Evolutionary conservation across 2,888 invertebrate genomes (phyloP).

Genomic region (Apodemia duryi): DNA sequence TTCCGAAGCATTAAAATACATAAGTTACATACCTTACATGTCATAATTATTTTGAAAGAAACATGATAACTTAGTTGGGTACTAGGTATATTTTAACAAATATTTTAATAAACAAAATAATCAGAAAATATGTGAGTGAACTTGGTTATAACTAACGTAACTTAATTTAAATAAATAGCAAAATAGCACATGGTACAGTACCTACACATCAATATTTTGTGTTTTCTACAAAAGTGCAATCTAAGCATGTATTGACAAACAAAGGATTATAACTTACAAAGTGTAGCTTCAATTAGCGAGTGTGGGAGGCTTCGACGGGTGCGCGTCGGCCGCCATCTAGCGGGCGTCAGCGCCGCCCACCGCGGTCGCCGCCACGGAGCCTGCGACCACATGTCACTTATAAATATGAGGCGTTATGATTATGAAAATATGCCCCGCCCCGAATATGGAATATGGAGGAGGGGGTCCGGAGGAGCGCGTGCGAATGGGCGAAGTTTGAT

Average conservation of each 20-base stretch:
- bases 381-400: slow-evolving; percentile 68
- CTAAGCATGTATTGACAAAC: slow-evolving; percentile 47
- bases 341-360: slow-evolving; percentile 67
- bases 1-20: too few species aligned
- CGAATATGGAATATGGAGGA: slow-evolving; percentile 81
- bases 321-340: slow-evolving; percentile 68
- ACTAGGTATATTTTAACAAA: too few species aligned
- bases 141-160: too few species aligned
- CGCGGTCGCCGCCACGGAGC: slow-evolving; percentile 44
- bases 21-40: too few species aligned
- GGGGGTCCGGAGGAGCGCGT: slow-evolving; percentile 82
- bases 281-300: slow-evolving; percentile 69
- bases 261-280: slow-evolving; percentile 62
- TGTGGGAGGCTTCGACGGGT: slow-evolving; percentile 74
- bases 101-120: too few species aligned
- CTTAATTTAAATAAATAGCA: too few species aligned
- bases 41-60: too few species aligned
- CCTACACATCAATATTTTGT: neutral
- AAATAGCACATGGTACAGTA: too few species aligned
- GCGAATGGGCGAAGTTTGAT: slow-evolving; percentile 83
- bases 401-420: slow-evolving; percentile 80
- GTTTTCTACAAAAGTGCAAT: slow-evolving; percentile 23
- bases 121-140: too few species aligned
- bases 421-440: slow-evolving; percentile 80
- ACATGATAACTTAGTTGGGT: too few species aligned